Conservation (phyloP, 2,113 vertebrate species). For the Platichthys flesus region DNA sequence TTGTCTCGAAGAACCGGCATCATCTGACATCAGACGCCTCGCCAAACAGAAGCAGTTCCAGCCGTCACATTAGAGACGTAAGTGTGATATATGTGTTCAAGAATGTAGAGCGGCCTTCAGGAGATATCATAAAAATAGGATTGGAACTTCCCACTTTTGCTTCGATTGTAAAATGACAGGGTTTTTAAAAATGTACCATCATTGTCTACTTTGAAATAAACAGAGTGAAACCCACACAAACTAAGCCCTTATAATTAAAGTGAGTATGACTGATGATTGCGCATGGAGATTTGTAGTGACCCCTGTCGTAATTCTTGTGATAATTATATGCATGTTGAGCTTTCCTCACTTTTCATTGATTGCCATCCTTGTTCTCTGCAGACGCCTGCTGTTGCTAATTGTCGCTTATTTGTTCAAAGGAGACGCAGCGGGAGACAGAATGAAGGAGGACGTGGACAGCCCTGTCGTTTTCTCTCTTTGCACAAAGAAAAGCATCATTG, state of each 20-base stretch:
- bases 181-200: neutral
- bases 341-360: constrained; percentile 17
- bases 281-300: constrained; percentile 3
- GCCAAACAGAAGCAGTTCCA: neutral
- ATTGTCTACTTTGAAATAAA: neutral
- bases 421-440: neutral
- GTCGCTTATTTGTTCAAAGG: constrained; percentile 12
- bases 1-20: neutral
- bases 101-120: neutral
- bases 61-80: neutral
- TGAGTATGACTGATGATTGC: neutral
- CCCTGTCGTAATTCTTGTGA: constrained; percentile 8
- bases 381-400: constrained; percentile 2
- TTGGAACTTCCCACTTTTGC: neutral
- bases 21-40: neutral
- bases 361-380: constrained; percentile 23
- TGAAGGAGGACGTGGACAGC: neutral
- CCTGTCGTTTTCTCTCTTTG: neutral
- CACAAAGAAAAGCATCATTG: neutral
- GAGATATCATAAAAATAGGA: neutral
- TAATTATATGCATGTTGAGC: constrained; percentile 18
- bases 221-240: too few relatives aligned
- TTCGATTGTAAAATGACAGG: neutral
- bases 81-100: neutral
- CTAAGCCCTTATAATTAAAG: neutral